Evolutionary conservation across 2,888 invertebrate genomes (phyloP), one percentile per base, ranked within the genome.

Genomic region (Campaea margaritaria): DNA sequence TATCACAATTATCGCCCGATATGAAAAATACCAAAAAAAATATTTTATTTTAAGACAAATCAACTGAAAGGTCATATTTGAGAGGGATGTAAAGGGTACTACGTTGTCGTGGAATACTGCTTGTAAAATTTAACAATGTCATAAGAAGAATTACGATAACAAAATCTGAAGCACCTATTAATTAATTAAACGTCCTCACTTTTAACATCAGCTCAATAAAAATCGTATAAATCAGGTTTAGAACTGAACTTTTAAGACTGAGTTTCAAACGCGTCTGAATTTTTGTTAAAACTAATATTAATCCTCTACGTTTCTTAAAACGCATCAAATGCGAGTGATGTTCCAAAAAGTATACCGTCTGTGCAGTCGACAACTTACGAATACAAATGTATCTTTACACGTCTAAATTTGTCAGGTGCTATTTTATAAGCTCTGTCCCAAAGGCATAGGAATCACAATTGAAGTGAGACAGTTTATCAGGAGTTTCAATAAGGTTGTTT

Each of bases 241-340:
- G 69, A 73, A 69, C 70, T 78, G 73, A 79, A 78, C 75, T 74
- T 54, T 45, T 39, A 47, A 61, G 55, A 51, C 76, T 76, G 72
- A 62, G 65, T 68, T 76, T 78, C 75, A 79, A 78, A 80, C 31
- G 9, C 76, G 68, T 78, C 76, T 76, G 72, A 78, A 83, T 84
- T 86, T 82, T 78, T 82, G 80, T 81, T 84, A 85, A 83, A 81
- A 82, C 86, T 85, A 85, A 86, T 88, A 85, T 85, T 85, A 87
- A 89, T 87, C 82, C 82, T 72, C 70, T 67, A 69, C 76, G 69
- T 83, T 87, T 86, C 85, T 85, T 77, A 82, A 88, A 88, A 87
- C 83, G 85, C 86, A 83, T 87, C 85, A 87, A 87, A 86, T 79
- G 70, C 81, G 79, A 87, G 81, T 86, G 86, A 87, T 82, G 85